Base-by-base conservation (phyloP, 2,113 vertebrate species). In the Phrynocephalus versicolor region DNA sequence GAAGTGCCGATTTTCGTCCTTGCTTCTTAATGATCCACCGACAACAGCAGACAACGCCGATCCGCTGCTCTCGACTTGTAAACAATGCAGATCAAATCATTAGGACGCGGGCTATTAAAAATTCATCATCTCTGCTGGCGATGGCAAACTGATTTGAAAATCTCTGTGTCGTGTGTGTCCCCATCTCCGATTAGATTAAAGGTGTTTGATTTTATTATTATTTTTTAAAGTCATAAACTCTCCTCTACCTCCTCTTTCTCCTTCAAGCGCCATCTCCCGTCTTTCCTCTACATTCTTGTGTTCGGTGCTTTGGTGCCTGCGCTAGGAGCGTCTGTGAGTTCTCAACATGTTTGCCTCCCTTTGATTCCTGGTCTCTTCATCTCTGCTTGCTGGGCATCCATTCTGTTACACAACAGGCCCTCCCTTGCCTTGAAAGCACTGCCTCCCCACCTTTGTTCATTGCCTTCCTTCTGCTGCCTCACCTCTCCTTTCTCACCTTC, bases 301-400 rank as follows among this genome's bases (percentile, higher is more conserved):
- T 41, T 60, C 33, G 14, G 79, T 2, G 79, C 64, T 65, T 65
- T n/a, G 23, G 35, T 18, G 51, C 33, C 70, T 14, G 41, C 70
- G 25, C 55, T 3, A 10, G 70, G 25, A 67, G 16, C 23, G 8
- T 58, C 55, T n/a, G 57, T 73, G 19, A 13, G 33, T 73, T 83
- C 81, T 62, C 55, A 3, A 27, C 30, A 4, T 30, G 23, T 72
- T 67, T 69, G 62, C 58, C 33, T 82, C 69, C 33, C 51, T 73
- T 82, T 82, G 69, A 83, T 83, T 60, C 69, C 37, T 9, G 30
- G 15, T 58, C 69, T 30, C 81, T 82, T 82, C 81, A 82, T 82
- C 55, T 82, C 69, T 37, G 69, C 73, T 73, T 60, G 30, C 81
- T 30, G 57, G 81, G 70, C 55, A 62, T 35, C 55, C 15, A 14